Base-by-base conservation (phyloP, 1,140 invertebrate genomes). In the Danaus melanippus region DNA sequence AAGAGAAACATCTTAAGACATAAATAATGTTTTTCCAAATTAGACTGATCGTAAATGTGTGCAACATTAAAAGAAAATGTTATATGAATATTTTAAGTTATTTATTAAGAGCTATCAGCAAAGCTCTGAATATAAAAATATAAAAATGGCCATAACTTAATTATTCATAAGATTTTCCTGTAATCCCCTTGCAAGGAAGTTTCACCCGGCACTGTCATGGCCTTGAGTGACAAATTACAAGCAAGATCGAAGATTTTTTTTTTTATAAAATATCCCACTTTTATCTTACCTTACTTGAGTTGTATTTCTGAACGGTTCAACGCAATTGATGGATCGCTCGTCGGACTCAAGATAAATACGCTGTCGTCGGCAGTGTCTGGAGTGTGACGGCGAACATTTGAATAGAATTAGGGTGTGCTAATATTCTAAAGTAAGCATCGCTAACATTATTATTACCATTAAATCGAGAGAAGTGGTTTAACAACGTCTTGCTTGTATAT, bases 151-250 rank as follows among this genome's bases (percentile, higher is more conserved):
- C 42, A 59, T 63, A 63, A 74, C 66, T 83, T 78, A 80, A 80
- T 83, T 80, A 83, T 83, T 83, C 78, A 83, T 76, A 83, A 77
- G 73, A 74, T 77, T 75, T 71, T 62, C 64, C 64, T 60, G 60
- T 76, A 75, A 74, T 75, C 71, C 74, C 65, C 60, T 59, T 65
- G 47, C 51, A 32, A 32, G 21, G 66, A 71, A 73, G 59, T 75
- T 77, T 68, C 54, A 57, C 52, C 15, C 61, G 43, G 59, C 39
- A 65, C 71, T 79, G 78, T 79, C 78, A 79, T 64, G 60, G 61
- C 63, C 57, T 64, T 79, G 67, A 74, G 70, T 80, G 79, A 82
- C 74, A 79, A 82, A 82, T 82, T 76, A 82, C 75, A 68, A 62
- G 58, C 49, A 55, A 69, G 64, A 71, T 72, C 66, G 65, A 70